phyloP scores from a whole-genome alignment of 2,797 vertebrate species.

The Sebastes taczanowskii region DNA sequence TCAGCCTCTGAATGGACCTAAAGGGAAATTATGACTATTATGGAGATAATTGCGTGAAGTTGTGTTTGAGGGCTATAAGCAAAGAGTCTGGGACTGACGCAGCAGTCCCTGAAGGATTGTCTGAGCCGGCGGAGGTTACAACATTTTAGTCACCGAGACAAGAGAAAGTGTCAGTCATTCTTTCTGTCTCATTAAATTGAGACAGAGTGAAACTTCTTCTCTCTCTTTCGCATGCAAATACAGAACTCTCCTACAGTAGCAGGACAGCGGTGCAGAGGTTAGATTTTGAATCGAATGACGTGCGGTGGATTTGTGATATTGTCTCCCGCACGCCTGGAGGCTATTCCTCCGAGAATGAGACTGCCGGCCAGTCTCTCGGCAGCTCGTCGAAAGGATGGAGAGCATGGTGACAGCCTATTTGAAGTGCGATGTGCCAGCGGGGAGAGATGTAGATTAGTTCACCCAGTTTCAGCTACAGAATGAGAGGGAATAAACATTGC shows the following conservation, averaged over 20 bases:
- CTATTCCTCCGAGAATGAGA: slow-evolving; percentile 5
- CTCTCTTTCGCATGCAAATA: background rate
- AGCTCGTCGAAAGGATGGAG: slow-evolving; percentile 28
- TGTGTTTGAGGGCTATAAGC: slow-evolving; percentile 61
- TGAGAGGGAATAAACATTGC: slow-evolving; percentile 19
- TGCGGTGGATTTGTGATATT: slow-evolving; percentile 17
- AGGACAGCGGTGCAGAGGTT: slow-evolving; percentile 17
- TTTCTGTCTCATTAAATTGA: slow-evolving; percentile 26
- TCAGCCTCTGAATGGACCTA: slow-evolving; percentile 65
- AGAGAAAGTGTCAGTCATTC: slow-evolving; percentile 32
- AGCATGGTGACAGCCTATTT: slow-evolving; percentile 51
- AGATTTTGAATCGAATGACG: slow-evolving; percentile 32
- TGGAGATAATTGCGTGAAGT: slow-evolving; percentile 69
- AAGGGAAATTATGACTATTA: slow-evolving; percentile 73
- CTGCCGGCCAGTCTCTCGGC: slow-evolving; percentile 18
- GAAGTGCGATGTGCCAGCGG: slow-evolving; percentile 54
- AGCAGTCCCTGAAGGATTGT: slow-evolving; percentile 30
- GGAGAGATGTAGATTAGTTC: slow-evolving; percentile 41
- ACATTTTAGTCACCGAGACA: slow-evolving; percentile 46
- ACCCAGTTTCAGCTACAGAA: slow-evolving; percentile 30
- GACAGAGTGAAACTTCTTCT: background rate
- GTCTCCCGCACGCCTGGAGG: slow-evolving; percentile 32
- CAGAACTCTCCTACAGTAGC: slow-evolving; percentile 1
- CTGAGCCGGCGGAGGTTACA: slow-evolving; percentile 28
- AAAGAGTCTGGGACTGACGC: slow-evolving; percentile 27